Percentiles rank a stretch among this genome's conserved stretches.
These are phyloP conservation scores for Platichthys flesus DNA, from an alignment of 2,113 vertebrate species.

Conservation along the genomic window DNA sequence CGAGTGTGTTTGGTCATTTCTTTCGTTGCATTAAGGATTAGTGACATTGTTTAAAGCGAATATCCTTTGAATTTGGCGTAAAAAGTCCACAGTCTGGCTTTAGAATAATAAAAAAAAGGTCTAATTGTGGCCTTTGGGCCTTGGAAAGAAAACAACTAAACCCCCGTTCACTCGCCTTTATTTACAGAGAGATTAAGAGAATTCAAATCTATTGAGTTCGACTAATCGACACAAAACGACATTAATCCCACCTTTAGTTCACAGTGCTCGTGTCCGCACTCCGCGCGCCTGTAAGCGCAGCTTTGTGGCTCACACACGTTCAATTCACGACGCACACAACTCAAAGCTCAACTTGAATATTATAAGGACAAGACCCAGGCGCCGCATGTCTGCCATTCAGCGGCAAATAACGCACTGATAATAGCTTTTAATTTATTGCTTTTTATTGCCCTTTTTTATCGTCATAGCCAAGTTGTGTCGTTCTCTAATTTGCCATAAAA, in stretches of 20 bases:
- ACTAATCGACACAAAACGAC: conserved; percentile 85
- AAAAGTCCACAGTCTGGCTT: not conserved
- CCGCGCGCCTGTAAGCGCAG: conserved; percentile 40
- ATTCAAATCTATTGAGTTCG: conserved; percentile 85
- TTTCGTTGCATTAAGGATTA: not conserved
- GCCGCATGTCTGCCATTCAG: conserved; percentile 25
- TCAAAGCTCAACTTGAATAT: conserved; percentile 45
- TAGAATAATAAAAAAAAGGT: not conserved
- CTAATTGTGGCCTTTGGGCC: conserved; percentile 56
- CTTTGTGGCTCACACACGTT: conserved; percentile 88
- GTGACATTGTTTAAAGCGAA: not conserved
- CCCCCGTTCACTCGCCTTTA: not conserved
- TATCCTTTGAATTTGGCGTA: not conserved
- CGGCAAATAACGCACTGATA: conserved; percentile 9
- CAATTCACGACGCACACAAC: conserved; percentile 85
- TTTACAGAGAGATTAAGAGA: conserved; percentile 67
- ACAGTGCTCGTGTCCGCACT: conserved; percentile 70
- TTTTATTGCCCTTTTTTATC: not conserved
- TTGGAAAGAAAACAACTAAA: not conserved
- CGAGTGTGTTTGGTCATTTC: not conserved
- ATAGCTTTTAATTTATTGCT: conserved; percentile 13
- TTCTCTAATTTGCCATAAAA: not conserved
- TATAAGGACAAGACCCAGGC: not conserved
- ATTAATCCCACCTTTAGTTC: conserved; percentile 82
- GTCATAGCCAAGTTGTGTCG: not conserved